These are phyloP conservation scores for Trinectes maculatus DNA, from an alignment of 2,113 vertebrate genomes.

Conservation along the genomic window DNA sequence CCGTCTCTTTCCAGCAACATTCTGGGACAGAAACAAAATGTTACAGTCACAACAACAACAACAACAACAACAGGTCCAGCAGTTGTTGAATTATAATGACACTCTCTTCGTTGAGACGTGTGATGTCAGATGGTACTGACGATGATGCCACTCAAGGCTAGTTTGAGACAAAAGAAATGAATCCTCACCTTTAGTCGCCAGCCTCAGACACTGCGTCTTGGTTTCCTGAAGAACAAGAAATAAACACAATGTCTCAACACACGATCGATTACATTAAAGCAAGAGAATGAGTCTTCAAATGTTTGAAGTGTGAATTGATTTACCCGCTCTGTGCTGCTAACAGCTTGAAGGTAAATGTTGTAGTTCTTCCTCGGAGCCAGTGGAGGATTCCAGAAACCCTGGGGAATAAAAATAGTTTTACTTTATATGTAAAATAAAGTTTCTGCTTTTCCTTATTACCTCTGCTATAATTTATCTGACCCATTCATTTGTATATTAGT, in stretches of 20 bases:
- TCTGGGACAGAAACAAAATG: conserved; percentile 34
- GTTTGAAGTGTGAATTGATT: conserved; percentile 18
- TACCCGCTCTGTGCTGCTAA: conserved; percentile 98
- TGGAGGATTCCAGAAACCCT: conserved; percentile 96
- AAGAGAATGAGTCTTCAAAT: neutral
- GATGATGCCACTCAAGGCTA: conserved; percentile 21
- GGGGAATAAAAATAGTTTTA: neutral
- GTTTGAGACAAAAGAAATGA: no score
- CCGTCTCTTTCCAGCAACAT: conserved; percentile 13
- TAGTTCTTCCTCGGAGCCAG: conserved; percentile 96
- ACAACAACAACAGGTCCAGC: neutral
- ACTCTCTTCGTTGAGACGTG: neutral
- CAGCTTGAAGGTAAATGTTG: conserved; percentile 99
- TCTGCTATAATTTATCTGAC: no score
- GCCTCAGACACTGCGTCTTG: conserved; percentile 96
- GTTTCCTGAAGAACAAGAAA: conserved; percentile 87
- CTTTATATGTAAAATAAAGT: no score
- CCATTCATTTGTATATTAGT: no score
- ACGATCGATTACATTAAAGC: neutral
- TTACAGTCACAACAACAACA: conserved; percentile 19
- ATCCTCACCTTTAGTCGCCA: conserved; percentile 98
- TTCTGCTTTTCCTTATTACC: neutral
- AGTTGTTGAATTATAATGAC: conserved; percentile 37
- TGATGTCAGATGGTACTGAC: neutral
- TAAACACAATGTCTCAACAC: neutral